phyloP scores from a whole-genome alignment of 2,888 invertebrate genomes.

The Drosophila atroscutellata region DNA sequence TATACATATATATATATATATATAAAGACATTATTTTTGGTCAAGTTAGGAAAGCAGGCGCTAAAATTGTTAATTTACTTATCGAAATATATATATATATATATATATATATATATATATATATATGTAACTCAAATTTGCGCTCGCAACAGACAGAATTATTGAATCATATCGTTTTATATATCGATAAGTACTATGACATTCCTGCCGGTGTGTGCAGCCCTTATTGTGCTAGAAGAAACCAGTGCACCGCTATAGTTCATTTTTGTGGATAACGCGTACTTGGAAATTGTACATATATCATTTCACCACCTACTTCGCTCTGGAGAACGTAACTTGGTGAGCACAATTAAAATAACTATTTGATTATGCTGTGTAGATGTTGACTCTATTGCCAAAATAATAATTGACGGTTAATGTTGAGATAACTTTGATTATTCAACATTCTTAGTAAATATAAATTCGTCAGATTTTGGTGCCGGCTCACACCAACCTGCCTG shows the following conservation, averaged over 20 bases:
- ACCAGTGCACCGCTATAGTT: slow-evolving; percentile 1
- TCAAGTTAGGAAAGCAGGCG: background rate
- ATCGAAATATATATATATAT: background rate
- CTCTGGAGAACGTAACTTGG: background rate
- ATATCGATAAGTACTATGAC: slow-evolving; percentile 15
- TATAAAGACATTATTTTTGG: background rate
- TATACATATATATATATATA: background rate
- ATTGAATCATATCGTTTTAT: background rate
- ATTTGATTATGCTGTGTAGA: background rate
- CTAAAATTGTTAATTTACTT: background rate
- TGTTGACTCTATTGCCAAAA: background rate
- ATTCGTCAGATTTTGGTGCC: background rate
- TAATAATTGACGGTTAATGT: background rate
- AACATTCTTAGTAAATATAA: background rate
- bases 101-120: background rate
- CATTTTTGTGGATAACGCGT: slow-evolving; percentile 7
- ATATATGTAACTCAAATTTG: slow-evolving; percentile 9
- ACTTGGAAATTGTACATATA: background rate
- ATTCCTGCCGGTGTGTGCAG: slow-evolving; percentile 2
- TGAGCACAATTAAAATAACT: slow-evolving; percentile 11
- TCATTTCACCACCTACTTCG: background rate
- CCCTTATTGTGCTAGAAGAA: slow-evolving; percentile 3
- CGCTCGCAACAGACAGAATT: slow-evolving; percentile 9
- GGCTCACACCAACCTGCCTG: slow-evolving; percentile 5
- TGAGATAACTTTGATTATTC: background rate